phyloP scores from a whole-genome alignment of 2,113 vertebrate genomes.

The Progne subis region DNA sequence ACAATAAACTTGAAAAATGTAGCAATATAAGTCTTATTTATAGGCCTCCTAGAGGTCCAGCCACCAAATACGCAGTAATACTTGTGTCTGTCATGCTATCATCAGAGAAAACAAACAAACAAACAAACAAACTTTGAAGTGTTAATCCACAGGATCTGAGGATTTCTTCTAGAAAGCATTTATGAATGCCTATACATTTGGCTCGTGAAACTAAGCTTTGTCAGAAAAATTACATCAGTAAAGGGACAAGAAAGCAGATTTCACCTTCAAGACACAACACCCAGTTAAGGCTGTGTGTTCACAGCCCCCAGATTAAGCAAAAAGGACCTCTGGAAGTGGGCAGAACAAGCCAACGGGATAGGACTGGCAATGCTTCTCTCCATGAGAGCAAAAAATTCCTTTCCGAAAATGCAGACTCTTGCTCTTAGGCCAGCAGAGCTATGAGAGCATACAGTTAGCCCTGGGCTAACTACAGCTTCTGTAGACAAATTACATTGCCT shows the following conservation, averaged over 20 bases:
- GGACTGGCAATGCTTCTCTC: not conserved
- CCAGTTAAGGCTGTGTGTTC: not conserved
- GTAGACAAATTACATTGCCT: not conserved
- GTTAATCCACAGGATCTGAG: not conserved
- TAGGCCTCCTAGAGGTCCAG: not conserved
- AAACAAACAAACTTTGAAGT: not conserved
- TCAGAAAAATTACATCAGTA: not conserved
- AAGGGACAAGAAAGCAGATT: not conserved
- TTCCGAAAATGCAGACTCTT: not conserved
- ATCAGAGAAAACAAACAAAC: not conserved
- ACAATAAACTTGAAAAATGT: not conserved
- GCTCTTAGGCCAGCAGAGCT: not conserved
- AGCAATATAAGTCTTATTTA: not conserved
- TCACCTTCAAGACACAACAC: not conserved
- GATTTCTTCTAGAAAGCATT: not conserved
- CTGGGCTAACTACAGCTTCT: not conserved
- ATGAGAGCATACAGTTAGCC: not conserved
- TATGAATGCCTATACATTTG: not conserved
- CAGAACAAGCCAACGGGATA: accelerated
- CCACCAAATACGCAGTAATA: not conserved
- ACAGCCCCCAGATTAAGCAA: not conserved
- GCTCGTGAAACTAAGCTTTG: not conserved
- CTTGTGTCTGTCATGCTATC: not conserved
- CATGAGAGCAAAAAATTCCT: not conserved
- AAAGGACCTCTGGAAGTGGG: not conserved